Evolutionary conservation across 2,888 invertebrate genomes (phyloP).

Genomic region (Drosophila mercatorum): DNA sequence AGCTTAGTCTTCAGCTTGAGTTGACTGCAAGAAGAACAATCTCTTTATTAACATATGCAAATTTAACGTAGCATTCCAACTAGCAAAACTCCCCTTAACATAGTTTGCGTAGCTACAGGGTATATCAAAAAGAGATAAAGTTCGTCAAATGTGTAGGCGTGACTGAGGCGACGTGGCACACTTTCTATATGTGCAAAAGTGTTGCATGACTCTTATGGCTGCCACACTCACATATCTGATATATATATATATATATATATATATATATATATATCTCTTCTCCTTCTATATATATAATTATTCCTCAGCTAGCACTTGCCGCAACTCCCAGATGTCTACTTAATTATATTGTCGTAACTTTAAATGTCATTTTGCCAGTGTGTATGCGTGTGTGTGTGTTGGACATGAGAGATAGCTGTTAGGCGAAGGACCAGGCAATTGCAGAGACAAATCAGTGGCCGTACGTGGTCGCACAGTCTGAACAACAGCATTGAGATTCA

Average conservation of each 20-base stretch:
- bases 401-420: conserved; percentile 41
- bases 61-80: neutral
- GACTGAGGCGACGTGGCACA: conserved; percentile 51
- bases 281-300: conserved; percentile 59
- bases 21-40: no score
- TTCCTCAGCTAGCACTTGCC: conserved; percentile 56
- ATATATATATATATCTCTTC: conserved; percentile 10
- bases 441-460: conserved; percentile 63
- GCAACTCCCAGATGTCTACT: conserved; percentile 75
- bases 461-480: conserved; percentile 52
- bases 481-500: conserved; percentile 75
- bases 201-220: conserved; percentile 59
- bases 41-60: no score
- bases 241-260: conserved; percentile 41
- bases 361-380: conserved; percentile 78
- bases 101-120: conserved; percentile 9
- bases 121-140: conserved; percentile 57
- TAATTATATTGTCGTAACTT: conserved; percentile 81
- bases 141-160: conserved; percentile 73
- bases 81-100: neutral
- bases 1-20: neutral
- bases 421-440: conserved; percentile 18
- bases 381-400: conserved; percentile 43
- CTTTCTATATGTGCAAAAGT: conserved; percentile 48
- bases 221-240: conserved; percentile 4